Base-by-base conservation (phyloP, 2,113 vertebrate species). In the Lophotis ruficrista region DNA sequence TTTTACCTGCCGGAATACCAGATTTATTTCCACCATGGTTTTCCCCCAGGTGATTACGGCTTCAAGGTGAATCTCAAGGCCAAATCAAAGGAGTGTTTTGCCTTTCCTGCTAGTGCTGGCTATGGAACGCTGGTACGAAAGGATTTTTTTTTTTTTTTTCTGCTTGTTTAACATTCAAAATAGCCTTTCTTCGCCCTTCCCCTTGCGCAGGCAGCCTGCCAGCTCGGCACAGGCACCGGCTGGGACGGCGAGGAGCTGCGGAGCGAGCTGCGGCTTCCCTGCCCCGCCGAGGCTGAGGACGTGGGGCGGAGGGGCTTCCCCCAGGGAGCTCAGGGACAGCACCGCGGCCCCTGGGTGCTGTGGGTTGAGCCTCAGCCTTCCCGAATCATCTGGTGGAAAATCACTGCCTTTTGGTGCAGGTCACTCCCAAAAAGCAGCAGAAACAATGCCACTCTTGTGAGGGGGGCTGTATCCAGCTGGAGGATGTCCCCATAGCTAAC, bases 21-120 rank as follows among this genome's bases (percentile, higher is more conserved):
- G 31, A 54, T 77, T 87, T 76, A 56, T 95, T 89, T 87, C 62
- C 0, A 3, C 66, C 0, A 0, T 69, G 65, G 25, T 56, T 89
- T 68, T 82, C 75, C 58, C 75, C 60, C 56, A 45, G 88, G 68
- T 68, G 90, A 72, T 75, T 53, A 43, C 1, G 4, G 82, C 88
- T 93, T 81, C 93, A 93, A 88, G 94, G 93, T 87, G 92, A 92
- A 85, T 58, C 72, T 94, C 85, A 83, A 95, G 92, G 91, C 91
- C 81, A 61, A 80, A 65, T 21, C n/a, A 23, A 57, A 30, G 51
- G n/a, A 80, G 68, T 28, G 54, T 64, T 91, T 68, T 43, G 22
- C 75, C 62, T 91, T 69, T 0, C 1, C 85, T 80, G 8, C 58
- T 43, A 19, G 45, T 27, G 43, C 53, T 0, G 37, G 45, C 45